Percentiles rank a stretch among this genome's conserved stretches.
Conservation (phyloP, 2,888 invertebrate species). For the Darwinula stevensoni region DNA sequence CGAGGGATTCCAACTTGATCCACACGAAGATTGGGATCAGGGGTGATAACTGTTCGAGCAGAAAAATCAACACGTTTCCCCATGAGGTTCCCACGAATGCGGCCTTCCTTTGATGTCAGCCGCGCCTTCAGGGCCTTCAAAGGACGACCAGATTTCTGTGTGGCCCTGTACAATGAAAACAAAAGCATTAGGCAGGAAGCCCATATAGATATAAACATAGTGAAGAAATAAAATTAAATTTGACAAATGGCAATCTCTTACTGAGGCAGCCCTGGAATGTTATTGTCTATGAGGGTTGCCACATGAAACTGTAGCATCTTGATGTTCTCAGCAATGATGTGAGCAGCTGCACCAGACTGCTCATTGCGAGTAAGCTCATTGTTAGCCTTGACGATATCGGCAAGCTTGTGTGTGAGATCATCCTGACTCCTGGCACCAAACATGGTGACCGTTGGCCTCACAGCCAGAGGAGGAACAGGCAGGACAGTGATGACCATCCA, state of each 20-base stretch:
- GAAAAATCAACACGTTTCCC: constrained; percentile 99
- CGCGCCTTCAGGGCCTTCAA: constrained; percentile 90
- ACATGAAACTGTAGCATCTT: constrained; percentile 96
- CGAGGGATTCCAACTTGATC: constrained; percentile 94
- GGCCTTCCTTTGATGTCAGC: constrained; percentile 86
- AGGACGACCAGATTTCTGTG: constrained; percentile 97
- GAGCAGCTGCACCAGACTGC: constrained; percentile 83
- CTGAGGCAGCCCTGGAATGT: constrained; percentile 88
- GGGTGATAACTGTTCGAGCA: constrained; percentile 92
- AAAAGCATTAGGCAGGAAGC: too few species aligned
- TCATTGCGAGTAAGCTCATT: constrained; percentile 86
- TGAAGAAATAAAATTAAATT: too few species aligned
- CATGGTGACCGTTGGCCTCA: constrained; percentile 94
- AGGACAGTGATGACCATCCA: constrained; percentile 98
- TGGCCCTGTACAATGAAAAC: constrained; percentile 31
- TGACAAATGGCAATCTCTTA: constrained; percentile 11
- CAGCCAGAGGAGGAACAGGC: constrained; percentile 85
- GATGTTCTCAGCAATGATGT: constrained; percentile 84
- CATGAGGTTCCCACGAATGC: constrained; percentile 97
- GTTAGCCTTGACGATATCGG: constrained; percentile 94
- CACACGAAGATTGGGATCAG: constrained; percentile 74
- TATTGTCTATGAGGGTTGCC: constrained; percentile 91
- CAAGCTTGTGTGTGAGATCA: constrained; percentile 92
- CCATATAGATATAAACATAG: too few species aligned
- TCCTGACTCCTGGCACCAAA: constrained; percentile 97